phyloP scores from a whole-genome alignment of 1,140 invertebrate genomes.

The Bombus soroeensis region DNA sequence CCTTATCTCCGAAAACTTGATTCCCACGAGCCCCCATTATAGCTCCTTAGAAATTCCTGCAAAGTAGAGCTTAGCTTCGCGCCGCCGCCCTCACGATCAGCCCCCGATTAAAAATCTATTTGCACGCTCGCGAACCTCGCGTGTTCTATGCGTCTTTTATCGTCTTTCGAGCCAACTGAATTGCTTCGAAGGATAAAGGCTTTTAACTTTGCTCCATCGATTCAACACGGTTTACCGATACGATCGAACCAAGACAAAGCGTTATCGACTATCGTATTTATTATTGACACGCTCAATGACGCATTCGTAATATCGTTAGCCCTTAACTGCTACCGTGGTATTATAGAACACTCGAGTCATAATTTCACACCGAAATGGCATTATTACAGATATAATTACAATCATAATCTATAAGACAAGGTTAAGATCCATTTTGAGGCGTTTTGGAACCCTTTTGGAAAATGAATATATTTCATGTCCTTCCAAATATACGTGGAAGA shows the following conservation, averaged over 20 bases:
- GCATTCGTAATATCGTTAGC: too few species aligned
- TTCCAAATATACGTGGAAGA: too few species aligned
- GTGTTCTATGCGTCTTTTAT: background rate
- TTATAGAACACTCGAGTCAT: too few species aligned
- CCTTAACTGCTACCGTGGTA: too few species aligned
- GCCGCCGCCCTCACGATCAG: background rate
- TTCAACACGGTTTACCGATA: background rate
- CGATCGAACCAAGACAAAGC: background rate
- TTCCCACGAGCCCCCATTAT: conserved; percentile 3
- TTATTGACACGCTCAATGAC: too few species aligned
- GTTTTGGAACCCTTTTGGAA: too few species aligned
- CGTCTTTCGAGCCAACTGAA: background rate
- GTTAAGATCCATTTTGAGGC: too few species aligned
- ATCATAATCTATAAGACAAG: too few species aligned
- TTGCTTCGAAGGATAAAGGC: background rate
- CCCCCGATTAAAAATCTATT: conserved; percentile 31
- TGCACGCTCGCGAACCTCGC: background rate
- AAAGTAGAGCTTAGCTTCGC: background rate
- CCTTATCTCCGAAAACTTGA: conserved; percentile 30
- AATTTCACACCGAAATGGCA: too few species aligned
- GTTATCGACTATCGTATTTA: background rate
- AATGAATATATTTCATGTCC: too few species aligned
- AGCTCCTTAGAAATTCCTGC: conserved; percentile 26
- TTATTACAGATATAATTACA: too few species aligned
- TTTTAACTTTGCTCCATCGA: background rate